Percentiles rank a stretch among this genome's conserved stretches.
Conservation (phyloP, 2,797 vertebrate genomes). For the Sparus aurata region DNA sequence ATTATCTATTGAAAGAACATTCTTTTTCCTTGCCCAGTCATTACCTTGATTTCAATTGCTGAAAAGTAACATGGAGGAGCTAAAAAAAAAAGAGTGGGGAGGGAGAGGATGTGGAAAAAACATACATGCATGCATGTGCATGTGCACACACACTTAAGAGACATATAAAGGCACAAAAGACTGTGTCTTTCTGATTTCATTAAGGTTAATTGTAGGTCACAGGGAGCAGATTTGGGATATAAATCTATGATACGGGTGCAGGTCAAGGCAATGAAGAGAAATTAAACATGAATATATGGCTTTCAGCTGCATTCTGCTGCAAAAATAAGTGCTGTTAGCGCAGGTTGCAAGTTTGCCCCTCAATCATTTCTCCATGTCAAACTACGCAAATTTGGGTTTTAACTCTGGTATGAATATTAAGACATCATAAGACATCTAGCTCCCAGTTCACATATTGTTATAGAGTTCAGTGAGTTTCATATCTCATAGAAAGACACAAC, state of each 20-base stretch:
- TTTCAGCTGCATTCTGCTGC: conserved; percentile 59
- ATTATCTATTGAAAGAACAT: conserved; percentile 92
- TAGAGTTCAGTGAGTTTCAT: neutral
- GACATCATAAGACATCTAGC: neutral
- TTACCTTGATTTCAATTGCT: conserved; percentile 85
- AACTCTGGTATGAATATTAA: neutral
- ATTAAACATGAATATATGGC: conserved; percentile 78
- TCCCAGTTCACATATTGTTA: neutral
- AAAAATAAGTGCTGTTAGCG: conserved; percentile 52
- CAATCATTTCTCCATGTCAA: conserved; percentile 40
- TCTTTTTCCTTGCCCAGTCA: conserved; percentile 86
- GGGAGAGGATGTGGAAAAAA: conserved; percentile 66
- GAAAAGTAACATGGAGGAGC: conserved; percentile 85
- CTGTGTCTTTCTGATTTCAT: conserved; percentile 75
- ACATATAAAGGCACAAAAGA: conserved; percentile 64
- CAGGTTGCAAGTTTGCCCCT: conserved; percentile 33
- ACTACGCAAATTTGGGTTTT: conserved; percentile 9
- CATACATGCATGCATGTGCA: conserved; percentile 57
- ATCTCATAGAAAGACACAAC: neutral
- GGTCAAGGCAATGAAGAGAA: conserved; percentile 75
- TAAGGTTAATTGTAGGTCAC: conserved; percentile 82
- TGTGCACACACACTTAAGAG: conserved; percentile 31
- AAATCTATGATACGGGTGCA: conserved; percentile 74
- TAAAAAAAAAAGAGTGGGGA: conserved; percentile 54
- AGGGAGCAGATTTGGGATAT: conserved; percentile 79